Evolutionary conservation across 1,140 invertebrate genomes (phyloP).

Genomic region (Calephelis nemesis): DNA sequence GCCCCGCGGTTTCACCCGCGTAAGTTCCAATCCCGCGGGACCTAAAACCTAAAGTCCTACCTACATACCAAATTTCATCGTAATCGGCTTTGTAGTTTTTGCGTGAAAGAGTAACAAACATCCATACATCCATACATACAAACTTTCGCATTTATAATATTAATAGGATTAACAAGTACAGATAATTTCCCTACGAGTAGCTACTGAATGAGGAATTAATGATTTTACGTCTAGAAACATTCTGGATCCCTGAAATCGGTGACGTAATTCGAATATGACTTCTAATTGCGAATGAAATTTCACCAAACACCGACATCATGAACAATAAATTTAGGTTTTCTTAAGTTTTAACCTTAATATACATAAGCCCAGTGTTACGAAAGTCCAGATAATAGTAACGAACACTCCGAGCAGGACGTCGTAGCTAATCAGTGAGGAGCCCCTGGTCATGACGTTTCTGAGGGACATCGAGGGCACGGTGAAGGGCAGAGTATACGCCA

Average conservation of each 20-base stretch:
- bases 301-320: no score
- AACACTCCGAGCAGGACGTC: conserved; percentile 82
- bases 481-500: conserved; percentile 83
- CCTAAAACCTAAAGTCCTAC: no score
- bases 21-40: no score
- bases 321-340: conserved; percentile 45
- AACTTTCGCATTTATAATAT: no score
- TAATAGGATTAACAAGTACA: no score
- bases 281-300: background rate
- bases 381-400: conserved; percentile 80
- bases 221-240: background rate
- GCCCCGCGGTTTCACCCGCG: no score
- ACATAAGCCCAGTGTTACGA: conserved; percentile 52
- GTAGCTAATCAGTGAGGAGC: conserved; percentile 76
- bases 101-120: no score
- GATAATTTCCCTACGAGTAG: no score
- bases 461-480: conserved; percentile 84
- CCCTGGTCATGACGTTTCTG: conserved; percentile 83
- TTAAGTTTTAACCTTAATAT: conserved; percentile 52
- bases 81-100: no score
- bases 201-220: no score
- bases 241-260: background rate
- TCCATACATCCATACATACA: no score
- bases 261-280: background rate
- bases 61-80: no score